Evolutionary conservation across 2,113 vertebrate genomes (phyloP).

Genomic region (Labrus mixtus): DNA sequence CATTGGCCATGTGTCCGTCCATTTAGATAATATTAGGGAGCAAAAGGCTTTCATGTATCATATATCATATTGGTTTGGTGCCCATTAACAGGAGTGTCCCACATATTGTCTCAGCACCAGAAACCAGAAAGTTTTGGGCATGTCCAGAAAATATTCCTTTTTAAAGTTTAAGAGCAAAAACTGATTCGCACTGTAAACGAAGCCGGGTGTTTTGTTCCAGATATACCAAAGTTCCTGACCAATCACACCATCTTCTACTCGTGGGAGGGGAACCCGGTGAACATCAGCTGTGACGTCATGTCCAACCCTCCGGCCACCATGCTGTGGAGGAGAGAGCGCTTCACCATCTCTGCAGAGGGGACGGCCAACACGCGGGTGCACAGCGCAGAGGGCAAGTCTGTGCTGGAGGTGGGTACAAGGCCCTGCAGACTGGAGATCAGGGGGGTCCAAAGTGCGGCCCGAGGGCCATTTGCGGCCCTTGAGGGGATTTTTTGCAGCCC

Average conservation of each 20-base stretch:
- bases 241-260: conserved; percentile 96
- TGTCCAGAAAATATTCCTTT: too few species aligned
- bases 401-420: conserved; percentile 89
- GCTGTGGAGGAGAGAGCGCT: conserved; percentile 93
- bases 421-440: too few species aligned
- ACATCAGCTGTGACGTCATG: conserved; percentile 95
- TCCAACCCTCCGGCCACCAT: conserved; percentile 94
- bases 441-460: too few species aligned
- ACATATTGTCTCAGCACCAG: too few species aligned
- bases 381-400: conserved; percentile 86
- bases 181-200: background rate
- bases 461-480: too few species aligned
- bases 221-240: conserved; percentile 94
- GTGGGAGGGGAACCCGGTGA: conserved; percentile 98
- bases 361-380: conserved; percentile 89
- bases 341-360: conserved; percentile 90
- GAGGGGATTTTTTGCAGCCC: too few species aligned
- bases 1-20: too few species aligned
- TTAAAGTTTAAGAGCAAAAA: conserved; percentile 20
- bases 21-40: too few species aligned
- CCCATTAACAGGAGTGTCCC: too few species aligned
- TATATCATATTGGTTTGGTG: too few species aligned
- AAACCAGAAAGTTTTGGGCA: too few species aligned
- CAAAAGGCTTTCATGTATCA: too few species aligned
- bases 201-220: conserved; percentile 73